A percentile compares a stretch with the other conserved stretches of the same genome.
phyloP scores from a whole-genome alignment of 1,140 invertebrate species.

The Lordiphosa clarofinis region DNA sequence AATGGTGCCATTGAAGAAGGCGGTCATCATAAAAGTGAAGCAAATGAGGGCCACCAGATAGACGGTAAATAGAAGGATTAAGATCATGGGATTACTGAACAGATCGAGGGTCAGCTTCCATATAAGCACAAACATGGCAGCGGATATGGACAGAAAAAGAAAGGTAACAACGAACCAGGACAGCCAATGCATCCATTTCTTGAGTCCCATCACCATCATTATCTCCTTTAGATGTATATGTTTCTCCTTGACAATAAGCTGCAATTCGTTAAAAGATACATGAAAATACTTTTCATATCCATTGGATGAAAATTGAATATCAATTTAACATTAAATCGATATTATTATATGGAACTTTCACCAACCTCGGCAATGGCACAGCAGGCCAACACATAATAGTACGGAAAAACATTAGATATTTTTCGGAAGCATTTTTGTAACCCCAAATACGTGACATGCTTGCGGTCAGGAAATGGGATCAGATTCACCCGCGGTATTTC shows the following conservation, averaged over 20 bases:
- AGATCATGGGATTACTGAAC: neutral
- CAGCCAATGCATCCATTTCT: slow-evolving; percentile 88
- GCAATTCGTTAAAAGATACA: too few species aligned
- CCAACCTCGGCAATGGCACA: too few species aligned
- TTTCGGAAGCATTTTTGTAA: too few species aligned
- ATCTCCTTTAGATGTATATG: slow-evolving; percentile 85
- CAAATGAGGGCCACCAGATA: slow-evolving; percentile 56
- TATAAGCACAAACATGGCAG: slow-evolving; percentile 81
- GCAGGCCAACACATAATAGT: too few species aligned
- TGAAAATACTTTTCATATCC: too few species aligned
- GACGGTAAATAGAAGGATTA: slow-evolving; percentile 45
- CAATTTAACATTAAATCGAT: too few species aligned
- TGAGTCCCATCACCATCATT: slow-evolving; percentile 92
- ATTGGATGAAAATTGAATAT: too few species aligned
- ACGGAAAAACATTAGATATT: too few species aligned
- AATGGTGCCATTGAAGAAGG: slow-evolving; percentile 80
- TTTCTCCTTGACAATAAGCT: slow-evolving; percentile 82
- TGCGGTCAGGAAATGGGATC: slow-evolving; percentile 14
- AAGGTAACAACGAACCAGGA: slow-evolving; percentile 90
- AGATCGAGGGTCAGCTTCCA: slow-evolving; percentile 78
- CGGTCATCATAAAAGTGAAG: slow-evolving; percentile 83
- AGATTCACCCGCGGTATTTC: slow-evolving; percentile 13
- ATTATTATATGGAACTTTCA: neutral
- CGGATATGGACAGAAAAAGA: slow-evolving; percentile 83
- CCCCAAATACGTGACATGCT: neutral